phyloP scores from a whole-genome alignment of 1,140 invertebrate genomes.

The Cotesia typhae region DNA sequence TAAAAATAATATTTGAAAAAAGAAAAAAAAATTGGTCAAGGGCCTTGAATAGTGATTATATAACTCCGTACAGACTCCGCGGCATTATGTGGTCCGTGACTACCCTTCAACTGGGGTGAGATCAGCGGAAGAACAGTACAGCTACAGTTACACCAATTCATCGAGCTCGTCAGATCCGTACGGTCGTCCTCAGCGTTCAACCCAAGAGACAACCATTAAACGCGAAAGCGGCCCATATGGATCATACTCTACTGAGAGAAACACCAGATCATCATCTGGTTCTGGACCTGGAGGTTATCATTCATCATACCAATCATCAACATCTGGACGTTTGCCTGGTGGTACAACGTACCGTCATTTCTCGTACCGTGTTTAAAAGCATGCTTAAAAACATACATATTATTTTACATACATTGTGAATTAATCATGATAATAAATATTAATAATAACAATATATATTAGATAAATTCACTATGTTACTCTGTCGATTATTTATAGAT shows the following conservation, averaged over 20 bases:
- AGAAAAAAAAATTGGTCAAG: neutral
- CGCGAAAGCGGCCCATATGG: slow-evolving; percentile 71
- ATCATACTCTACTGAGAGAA: slow-evolving; percentile 77
- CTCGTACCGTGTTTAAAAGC: slow-evolving; percentile 80
- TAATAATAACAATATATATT: too few species aligned
- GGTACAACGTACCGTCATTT: slow-evolving; percentile 84
- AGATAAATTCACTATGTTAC: too few species aligned
- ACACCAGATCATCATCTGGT: slow-evolving; percentile 70
- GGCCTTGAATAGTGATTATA: slow-evolving; percentile 54
- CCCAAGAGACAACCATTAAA: slow-evolving; percentile 70
- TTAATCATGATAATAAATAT: neutral
- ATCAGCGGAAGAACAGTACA: slow-evolving; percentile 80
- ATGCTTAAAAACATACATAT: neutral
- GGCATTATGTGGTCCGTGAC: slow-evolving; percentile 84
- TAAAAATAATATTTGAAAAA: neutral
- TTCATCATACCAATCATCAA: slow-evolving; percentile 78
- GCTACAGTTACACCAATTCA: slow-evolving; percentile 79
- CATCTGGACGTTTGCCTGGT: slow-evolving; percentile 79
- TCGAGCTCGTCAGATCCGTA: slow-evolving; percentile 68
- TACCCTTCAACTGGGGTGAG: slow-evolving; percentile 74
- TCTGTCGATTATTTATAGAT: slow-evolving; percentile 1
- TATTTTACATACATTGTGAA: neutral
- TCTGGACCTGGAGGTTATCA: slow-evolving; percentile 81
- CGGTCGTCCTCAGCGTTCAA: slow-evolving; percentile 69
- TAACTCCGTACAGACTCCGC: slow-evolving; percentile 75